Conservation (phyloP, 2,797 vertebrate genomes). For the Fistularia commersonii region DNA sequence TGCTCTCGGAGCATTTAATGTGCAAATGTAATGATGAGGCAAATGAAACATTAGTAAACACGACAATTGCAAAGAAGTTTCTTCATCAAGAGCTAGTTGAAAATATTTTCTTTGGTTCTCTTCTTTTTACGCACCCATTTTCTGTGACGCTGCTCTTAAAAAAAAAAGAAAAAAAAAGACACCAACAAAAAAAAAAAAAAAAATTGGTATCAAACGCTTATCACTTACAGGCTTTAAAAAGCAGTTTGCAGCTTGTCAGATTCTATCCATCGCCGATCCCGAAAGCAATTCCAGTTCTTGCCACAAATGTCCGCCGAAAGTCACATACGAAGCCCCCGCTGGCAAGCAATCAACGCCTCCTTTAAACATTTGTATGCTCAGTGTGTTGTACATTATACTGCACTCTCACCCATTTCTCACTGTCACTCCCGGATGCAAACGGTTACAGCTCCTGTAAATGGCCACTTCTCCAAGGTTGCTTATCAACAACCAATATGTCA, state of each 20-base stretch:
- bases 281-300: neutral
- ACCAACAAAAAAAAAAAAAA: too few relatives aligned
- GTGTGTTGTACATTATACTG: neutral
- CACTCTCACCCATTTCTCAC: neutral
- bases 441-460: conserved; percentile 13
- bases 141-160: too few relatives aligned
- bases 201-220: too few relatives aligned
- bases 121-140: too few relatives aligned
- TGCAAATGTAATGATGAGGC: too few relatives aligned
- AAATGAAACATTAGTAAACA: too few relatives aligned
- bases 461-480: conserved; percentile 1
- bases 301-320: neutral
- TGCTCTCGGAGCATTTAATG: too few relatives aligned
- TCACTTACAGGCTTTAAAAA: neutral
- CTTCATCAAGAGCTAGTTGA: too few relatives aligned
- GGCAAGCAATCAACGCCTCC: neutral
- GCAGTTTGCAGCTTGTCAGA: neutral
- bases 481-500: conserved; percentile 6
- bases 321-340: neutral
- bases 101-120: too few relatives aligned
- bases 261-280: neutral
- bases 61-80: too few relatives aligned
- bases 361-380: neutral
- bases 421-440: conserved; percentile 10
- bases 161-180: too few relatives aligned